phyloP scores from a whole-genome alignment of 2,797 vertebrate genomes.

The Vireo griseus region DNA sequence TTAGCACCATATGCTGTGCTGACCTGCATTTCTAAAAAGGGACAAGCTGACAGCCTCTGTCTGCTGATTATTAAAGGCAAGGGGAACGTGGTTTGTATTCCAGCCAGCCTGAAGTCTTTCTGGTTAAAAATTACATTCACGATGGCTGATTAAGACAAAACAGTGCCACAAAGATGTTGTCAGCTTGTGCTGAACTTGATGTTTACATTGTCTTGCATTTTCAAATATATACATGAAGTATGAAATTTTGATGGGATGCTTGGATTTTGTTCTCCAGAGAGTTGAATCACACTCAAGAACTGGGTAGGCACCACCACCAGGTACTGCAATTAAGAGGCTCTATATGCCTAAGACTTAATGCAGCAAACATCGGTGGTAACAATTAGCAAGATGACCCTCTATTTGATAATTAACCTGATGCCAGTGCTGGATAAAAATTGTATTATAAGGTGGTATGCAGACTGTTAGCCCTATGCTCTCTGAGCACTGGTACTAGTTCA shows the following conservation, averaged over 20 bases:
- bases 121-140: neutral
- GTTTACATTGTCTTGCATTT: neutral
- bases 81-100: neutral
- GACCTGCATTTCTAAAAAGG: neutral
- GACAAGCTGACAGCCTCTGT: neutral
- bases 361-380: neutral
- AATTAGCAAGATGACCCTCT: neutral
- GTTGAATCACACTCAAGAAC: neutral
- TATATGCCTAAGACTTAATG: neutral
- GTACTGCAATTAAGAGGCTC: neutral
- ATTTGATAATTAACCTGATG: neutral
- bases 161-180: rapidly evolving
- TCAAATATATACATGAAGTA: neutral
- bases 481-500: neutral
- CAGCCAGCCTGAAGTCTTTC: neutral
- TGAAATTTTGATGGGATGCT: neutral
- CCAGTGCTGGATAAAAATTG: neutral
- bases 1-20: neutral
- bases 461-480: neutral
- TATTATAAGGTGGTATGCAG: neutral
- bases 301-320: neutral
- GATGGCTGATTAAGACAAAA: neutral
- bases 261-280: neutral
- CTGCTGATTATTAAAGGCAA: conserved; percentile 4
- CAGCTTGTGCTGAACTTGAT: neutral